phyloP scores from a whole-genome alignment of 1,140 invertebrate species.

The Atta texana region DNA sequence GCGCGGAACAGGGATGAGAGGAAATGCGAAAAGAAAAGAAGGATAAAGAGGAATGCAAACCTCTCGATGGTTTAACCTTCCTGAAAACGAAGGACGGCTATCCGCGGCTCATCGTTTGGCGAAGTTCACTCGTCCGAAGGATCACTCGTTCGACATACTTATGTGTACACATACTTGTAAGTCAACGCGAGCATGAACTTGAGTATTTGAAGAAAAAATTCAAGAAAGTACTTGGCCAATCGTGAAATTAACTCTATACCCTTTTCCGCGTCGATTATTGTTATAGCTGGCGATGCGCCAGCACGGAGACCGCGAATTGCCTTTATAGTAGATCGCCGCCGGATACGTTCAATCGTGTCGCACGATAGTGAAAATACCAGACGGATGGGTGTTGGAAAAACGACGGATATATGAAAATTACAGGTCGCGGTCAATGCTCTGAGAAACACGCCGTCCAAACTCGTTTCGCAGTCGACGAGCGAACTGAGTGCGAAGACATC shows the following conservation, averaged over 20 bases:
- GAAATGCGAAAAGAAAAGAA: not conserved
- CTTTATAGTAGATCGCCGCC: not conserved
- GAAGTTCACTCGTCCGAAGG: conserved; percentile 22
- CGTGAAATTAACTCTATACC: conserved; percentile 31
- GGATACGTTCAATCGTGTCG: conserved; percentile 18
- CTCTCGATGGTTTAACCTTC: conserved; percentile 21
- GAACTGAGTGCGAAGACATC: conserved; percentile 34
- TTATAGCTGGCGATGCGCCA: conserved; percentile 35
- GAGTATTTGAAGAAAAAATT: conserved; percentile 30
- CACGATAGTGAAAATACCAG: not conserved
- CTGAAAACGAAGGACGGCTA: not conserved
- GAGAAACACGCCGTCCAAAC: not conserved
- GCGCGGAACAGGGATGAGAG: not conserved
- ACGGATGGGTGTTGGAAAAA: not conserved
- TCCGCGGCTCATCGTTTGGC: conserved; percentile 19
- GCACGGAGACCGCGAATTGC: not conserved
- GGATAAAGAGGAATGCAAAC: not conserved
- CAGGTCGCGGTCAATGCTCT: not conserved
- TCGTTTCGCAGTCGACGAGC: not conserved
- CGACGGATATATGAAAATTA: not conserved
- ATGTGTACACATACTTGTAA: not conserved
- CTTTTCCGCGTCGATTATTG: conserved; percentile 10
- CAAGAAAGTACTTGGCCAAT: conserved; percentile 22
- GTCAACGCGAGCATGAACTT: not conserved
- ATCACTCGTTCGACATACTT: conserved; percentile 2